phyloP scores from a whole-genome alignment of 2,888 invertebrate genomes.

The Vesta saturnalis region DNA sequence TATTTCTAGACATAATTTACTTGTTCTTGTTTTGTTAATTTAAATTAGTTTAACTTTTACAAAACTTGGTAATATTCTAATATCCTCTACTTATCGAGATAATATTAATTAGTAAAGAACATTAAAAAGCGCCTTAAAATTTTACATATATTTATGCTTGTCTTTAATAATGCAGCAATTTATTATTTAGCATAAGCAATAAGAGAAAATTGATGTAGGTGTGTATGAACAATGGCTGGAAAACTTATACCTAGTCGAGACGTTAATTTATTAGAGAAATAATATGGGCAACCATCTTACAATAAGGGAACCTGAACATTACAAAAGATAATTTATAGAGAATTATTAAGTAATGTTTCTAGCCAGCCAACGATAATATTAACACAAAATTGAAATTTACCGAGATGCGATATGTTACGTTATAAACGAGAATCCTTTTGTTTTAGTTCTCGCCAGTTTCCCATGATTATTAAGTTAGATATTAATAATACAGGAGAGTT shows the following conservation, averaged over 20 bases:
- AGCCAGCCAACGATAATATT: constrained; percentile 1
- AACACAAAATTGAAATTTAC: constrained; percentile 8
- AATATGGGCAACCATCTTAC: background rate
- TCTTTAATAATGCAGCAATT: too few relatives aligned
- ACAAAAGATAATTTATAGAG: constrained; percentile 12
- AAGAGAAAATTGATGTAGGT: background rate
- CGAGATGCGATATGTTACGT: background rate
- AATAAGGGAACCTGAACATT: background rate
- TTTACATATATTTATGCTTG: too few relatives aligned
- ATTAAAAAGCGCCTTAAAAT: too few relatives aligned
- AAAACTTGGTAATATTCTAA: too few relatives aligned
- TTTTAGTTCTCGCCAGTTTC: constrained; percentile 3
- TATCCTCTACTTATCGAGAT: too few relatives aligned
- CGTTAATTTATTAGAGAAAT: constrained; percentile 5
- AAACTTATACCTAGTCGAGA: background rate
- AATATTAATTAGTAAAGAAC: too few relatives aligned
- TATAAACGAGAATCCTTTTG: constrained; percentile 12
- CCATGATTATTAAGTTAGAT: constrained; percentile 15
- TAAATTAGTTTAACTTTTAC: too few relatives aligned
- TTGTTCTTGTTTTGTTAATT: too few relatives aligned
- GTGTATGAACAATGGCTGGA: background rate
- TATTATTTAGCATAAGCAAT: background rate
- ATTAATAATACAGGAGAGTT: constrained; percentile 5
- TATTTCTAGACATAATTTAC: too few relatives aligned
- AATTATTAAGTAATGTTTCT: constrained; percentile 8